Evolutionary conservation across 2,888 invertebrate species (phyloP), one percentile per base, ranked within the genome.

Genomic region (Lycia hirtaria): DNA sequence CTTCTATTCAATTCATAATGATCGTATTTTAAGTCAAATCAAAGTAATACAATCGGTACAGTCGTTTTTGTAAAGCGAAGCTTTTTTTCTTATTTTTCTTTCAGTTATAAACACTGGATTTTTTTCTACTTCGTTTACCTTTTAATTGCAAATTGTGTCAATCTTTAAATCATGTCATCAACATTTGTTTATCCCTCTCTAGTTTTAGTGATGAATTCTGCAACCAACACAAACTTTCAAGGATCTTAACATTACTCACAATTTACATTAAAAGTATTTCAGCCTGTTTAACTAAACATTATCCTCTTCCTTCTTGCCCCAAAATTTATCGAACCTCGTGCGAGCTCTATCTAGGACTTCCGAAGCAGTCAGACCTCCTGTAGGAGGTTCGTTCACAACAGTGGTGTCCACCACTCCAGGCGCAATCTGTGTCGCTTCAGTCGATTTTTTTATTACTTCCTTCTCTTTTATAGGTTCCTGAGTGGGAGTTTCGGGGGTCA

Each of bases 271-370:
- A 67, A 73, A 74, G 67, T 58, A 51, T 60, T 54, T 72, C 67
- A 65, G 40, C 64, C 61, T 19, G 56, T 59, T 62, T 61, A 64
- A 77, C 75, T 91, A 92, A 70, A 92, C 94, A 75, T 92, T 93
- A 69, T 93, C 93, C 70, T 94, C 93, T 72, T 94, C 94, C 72
- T 92, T 94, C 75, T 95, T 95, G 66, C 96, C 95, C 96, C 96
- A 96, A 85, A 97, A 96, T 77, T 96, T 95, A 85, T 97, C 97
- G 80, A 97, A 96, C 72, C 96, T 95, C 83, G 95, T 95, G 71
- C 96, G 95, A 72, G 96, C 96, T 81, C 95, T 94, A 80, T 96
- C 96, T 66, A 97, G 91, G 61, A 96, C 96, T 78, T 96, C 96
- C 53, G 95, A 93, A 30, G 96, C 95, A 44, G 94, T 91, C 37